These are phyloP conservation scores for Dendrolimus pini DNA, from an alignment of 2,888 invertebrate species.

Conservation along the genomic window DNA sequence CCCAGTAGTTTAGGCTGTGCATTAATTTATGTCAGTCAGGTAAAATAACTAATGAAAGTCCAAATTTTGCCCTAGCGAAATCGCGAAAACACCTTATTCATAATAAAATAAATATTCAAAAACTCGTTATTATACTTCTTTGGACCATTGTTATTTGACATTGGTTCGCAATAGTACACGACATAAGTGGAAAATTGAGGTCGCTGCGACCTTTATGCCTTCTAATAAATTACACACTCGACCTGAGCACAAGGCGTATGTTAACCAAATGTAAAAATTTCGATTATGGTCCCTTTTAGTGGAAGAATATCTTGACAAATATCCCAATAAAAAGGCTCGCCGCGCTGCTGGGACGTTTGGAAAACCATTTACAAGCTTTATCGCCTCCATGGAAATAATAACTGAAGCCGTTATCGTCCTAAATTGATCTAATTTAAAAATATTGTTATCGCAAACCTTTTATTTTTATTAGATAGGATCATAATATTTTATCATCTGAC, in stretches of 20 bases:
- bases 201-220: constrained; percentile 12
- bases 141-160: not conserved
- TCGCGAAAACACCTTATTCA: too few species aligned
- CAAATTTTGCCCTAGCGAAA: too few species aligned
- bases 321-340: constrained; percentile 70
- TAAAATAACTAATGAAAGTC: too few species aligned
- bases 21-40: too few species aligned
- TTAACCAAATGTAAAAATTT: constrained; percentile 66
- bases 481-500: constrained; percentile 49
- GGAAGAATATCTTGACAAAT: constrained; percentile 71
- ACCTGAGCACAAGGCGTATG: constrained; percentile 45
- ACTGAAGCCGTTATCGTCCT: constrained; percentile 70
- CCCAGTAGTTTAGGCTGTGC: too few species aligned
- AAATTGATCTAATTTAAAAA: constrained; percentile 74
- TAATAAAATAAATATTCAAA: not conserved
- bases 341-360: constrained; percentile 66
- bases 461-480: constrained; percentile 63
- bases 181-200: constrained; percentile 1
- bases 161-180: not conserved
- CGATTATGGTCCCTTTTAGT: constrained; percentile 63
- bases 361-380: constrained; percentile 75
- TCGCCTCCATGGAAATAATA: constrained; percentile 74
- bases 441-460: constrained; percentile 70
- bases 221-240: constrained; percentile 32
- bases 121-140: not conserved